These are phyloP conservation scores for Trochalopteron elliotii DNA, from an alignment of 2,113 vertebrate species.

Conservation along the genomic window DNA sequence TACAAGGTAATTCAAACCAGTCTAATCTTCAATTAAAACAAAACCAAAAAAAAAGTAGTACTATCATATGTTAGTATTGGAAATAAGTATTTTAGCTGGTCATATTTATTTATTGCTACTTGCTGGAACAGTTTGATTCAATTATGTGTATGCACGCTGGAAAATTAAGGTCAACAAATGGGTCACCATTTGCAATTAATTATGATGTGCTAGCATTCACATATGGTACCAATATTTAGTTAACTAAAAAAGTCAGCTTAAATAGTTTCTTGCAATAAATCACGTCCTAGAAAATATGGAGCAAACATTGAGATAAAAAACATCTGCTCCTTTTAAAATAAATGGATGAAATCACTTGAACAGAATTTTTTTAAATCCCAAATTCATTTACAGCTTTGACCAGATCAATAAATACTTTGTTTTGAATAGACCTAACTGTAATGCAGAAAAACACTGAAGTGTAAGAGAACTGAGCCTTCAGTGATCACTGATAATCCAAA, in stretches of 20 bases:
- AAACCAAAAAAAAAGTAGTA: background rate
- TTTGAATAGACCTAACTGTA: background rate
- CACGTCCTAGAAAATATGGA: conserved; percentile 72
- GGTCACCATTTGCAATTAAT: conserved; percentile 79
- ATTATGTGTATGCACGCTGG: conserved; percentile 61
- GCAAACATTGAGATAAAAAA: conserved; percentile 75
- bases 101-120: conserved; percentile 63
- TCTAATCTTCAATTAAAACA: background rate
- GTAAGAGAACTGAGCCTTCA: background rate
- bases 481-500: background rate
- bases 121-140: conserved; percentile 65
- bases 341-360: conserved; percentile 49
- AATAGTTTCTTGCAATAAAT: conserved; percentile 75
- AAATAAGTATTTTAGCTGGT: conserved; percentile 61
- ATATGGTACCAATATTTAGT: conserved; percentile 79
- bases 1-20: conserved; percentile 24
- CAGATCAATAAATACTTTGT: conserved; percentile 30
- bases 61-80: background rate
- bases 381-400: conserved; percentile 44
- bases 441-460: background rate
- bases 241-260: conserved; percentile 76
- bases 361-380: conserved; percentile 18
- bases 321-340: conserved; percentile 75
- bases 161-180: conserved; percentile 73
- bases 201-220: conserved; percentile 76